Base-by-base conservation (phyloP, 1,140 invertebrate genomes). In the Pygmarrhopalites habei region DNA sequence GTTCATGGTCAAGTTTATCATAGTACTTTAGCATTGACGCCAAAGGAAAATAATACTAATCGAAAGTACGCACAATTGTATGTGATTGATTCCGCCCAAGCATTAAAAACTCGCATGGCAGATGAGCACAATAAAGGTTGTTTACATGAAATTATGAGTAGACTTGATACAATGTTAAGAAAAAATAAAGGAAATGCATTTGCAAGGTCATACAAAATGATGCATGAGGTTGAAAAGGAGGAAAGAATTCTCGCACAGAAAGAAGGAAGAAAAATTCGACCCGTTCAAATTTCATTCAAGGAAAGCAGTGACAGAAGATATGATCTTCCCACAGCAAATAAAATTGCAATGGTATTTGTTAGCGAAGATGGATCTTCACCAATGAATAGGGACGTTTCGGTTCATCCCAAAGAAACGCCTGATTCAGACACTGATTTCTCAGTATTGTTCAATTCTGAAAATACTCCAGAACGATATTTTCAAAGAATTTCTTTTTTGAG, bases 1-100 rank as follows among this genome's bases (percentile, higher is more conserved):
- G n/a, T n/a, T n/a, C 74, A 79, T 74, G 77, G 79, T 30, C 76
- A 79, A 67, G 70, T 79, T 19, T 80, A 79, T 68, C 77, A 79
- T 69, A 63, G 59, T 67, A 73, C 44, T n/a, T 46, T 19, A 15
- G 7, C 5, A 14, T 23, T 25, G n/a, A 19, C 44, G 21, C 1
- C 28, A 39, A n/a, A 29, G 14, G 15, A 10, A 7, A 29, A n/a
- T n/a, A n/a, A n/a, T n/a, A 19, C 21, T 28, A 25, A 23, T 21
- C 46, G 46, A 12, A 51, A 60, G 39, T 60, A 51, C 49, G 41
- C 43, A 1, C 26, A 59, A 29, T 19, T 63, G 1, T 63, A 63
- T 41, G 30, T 63, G 1, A 0, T 63, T 17, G 61, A 63, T 26
- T n/a, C 61, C 2, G 19, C 19, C 0, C 3, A 63, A 58, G 61